Conservation (phyloP, 2,888 invertebrate genomes). For the Ormia ochracea region DNA sequence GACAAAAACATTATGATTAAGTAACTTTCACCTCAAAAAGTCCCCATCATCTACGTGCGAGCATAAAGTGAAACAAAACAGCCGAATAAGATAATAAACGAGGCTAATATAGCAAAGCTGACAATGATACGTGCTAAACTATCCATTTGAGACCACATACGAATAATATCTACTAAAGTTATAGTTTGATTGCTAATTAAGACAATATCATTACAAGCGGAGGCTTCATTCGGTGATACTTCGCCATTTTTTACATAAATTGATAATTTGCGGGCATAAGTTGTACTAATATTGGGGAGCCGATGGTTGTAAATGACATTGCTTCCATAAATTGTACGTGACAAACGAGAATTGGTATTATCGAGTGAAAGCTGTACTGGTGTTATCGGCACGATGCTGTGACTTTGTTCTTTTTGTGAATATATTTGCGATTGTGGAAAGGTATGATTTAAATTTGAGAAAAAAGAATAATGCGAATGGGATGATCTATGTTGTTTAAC, state of each 20-base stretch:
- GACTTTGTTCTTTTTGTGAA: conserved; percentile 9
- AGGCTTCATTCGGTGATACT: not conserved
- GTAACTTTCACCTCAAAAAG: too few species aligned
- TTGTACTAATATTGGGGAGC: conserved; percentile 68
- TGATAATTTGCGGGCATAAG: conserved; percentile 67
- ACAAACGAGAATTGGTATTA: conserved; percentile 29
- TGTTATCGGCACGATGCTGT: conserved; percentile 22
- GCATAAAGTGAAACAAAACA: conserved; percentile 51
- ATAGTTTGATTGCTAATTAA: conserved; percentile 66
- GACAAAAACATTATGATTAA: not conserved
- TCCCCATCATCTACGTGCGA: not conserved
- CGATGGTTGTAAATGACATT: conserved; percentile 68
- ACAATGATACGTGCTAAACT: conserved; percentile 61
- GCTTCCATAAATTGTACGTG: conserved; percentile 68
- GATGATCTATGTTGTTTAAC: conserved; percentile 61
- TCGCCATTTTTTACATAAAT: conserved; percentile 65
- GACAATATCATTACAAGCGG: conserved; percentile 58
- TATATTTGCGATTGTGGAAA: not conserved
- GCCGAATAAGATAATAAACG: conserved; percentile 55
- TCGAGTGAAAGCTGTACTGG: conserved; percentile 37
- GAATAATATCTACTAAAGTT: conserved; percentile 65
- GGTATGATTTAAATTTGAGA: not conserved
- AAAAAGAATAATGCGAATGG: conserved; percentile 5
- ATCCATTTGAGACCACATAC: conserved; percentile 67
- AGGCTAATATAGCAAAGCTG: conserved; percentile 59